Evolutionary conservation across 2,113 vertebrate genomes (phyloP), one percentile per base, ranked within the genome.

Genomic region (Australoheros scitulus): DNA sequence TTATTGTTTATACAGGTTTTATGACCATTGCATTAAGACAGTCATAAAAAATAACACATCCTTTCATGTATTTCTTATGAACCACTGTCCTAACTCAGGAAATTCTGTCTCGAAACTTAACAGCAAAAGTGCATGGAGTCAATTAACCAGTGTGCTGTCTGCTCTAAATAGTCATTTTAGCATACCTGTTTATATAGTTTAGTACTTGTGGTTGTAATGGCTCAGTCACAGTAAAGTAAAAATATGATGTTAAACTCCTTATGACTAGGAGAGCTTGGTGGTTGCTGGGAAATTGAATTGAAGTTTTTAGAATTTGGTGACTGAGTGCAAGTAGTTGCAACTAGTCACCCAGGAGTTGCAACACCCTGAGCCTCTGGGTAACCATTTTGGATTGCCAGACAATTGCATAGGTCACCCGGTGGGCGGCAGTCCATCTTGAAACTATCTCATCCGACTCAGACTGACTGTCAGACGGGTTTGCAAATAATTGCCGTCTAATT

Each of bases 361-460:
- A 5, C 41, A 13, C 41, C 11, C 41, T 43, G 9, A 13, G 13
- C 11, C 11, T 43, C 41, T 43, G 11, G 11, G 41, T 13, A 65
- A 24, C 36, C 13, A 65, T 6, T 5, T 47, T 14, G 13, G 41
- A 41, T 22, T 41, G 20, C 34, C 41, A 64, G 4, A n/a, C 36
- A 41, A 5, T 24, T 65, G 38, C 36, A 43, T 34, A 6, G 38
- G 1, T n/a, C 36, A 41, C 36, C 36, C 43, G 13, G 36, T 43
- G 41, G 36, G 20, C 9, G 4, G 22, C 36, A 64, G 41, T 36
- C 61, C 7, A 11, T 64, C 13, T 64, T n/a, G 3, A 38, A 64
- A n/a, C 7, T 22, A 24, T 43, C 0, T 0, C 7, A 1, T 24
- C n/a, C 8, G 22, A 7, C 47, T 50, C 15, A 6, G 47, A 17